Percentiles rank a stretch among this genome's conserved stretches.
Conservation (phyloP, 2,888 invertebrate genomes). For the Thymelicus acteon region DNA sequence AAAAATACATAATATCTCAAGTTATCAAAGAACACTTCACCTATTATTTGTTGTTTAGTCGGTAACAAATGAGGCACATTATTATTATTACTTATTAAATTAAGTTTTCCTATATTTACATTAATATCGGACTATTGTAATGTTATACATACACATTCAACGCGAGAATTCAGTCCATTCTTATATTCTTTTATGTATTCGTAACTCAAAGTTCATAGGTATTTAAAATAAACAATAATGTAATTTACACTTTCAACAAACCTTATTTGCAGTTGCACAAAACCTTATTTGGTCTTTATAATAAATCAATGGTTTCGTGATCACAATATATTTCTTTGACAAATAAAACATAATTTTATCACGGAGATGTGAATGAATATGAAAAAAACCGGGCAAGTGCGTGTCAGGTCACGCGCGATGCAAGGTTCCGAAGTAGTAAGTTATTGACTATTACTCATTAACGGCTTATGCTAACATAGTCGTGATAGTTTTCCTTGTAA, state of each 20-base stretch:
- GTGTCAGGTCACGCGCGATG: no score
- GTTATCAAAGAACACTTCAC: constrained; percentile 79
- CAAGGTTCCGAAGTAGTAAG: no score
- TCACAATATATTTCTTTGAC: constrained; percentile 65
- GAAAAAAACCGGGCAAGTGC: not conserved
- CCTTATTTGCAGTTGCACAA: constrained; percentile 58
- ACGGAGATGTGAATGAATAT: constrained; percentile 23
- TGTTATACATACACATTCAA: constrained; percentile 32
- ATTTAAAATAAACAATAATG: constrained; percentile 45
- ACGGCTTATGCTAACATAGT: no score
- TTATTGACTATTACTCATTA: no score
- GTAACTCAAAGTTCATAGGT: constrained; percentile 32
- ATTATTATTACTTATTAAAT: constrained; percentile 56
- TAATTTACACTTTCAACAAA: constrained; percentile 64
- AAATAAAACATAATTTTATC: constrained; percentile 41
- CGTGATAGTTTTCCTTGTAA: no score
- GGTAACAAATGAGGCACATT: constrained; percentile 83
- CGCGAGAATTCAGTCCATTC: constrained; percentile 50
- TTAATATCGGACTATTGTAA: constrained; percentile 46
- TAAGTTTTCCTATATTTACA: constrained; percentile 45
- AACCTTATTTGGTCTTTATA: constrained; percentile 71
- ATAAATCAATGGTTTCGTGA: constrained; percentile 80
- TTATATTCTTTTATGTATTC: constrained; percentile 28
- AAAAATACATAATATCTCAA: constrained; percentile 82
- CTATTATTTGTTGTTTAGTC: constrained; percentile 73